Conservation (phyloP, 2,888 invertebrate genomes). For the Crocallis elinguaria region DNA sequence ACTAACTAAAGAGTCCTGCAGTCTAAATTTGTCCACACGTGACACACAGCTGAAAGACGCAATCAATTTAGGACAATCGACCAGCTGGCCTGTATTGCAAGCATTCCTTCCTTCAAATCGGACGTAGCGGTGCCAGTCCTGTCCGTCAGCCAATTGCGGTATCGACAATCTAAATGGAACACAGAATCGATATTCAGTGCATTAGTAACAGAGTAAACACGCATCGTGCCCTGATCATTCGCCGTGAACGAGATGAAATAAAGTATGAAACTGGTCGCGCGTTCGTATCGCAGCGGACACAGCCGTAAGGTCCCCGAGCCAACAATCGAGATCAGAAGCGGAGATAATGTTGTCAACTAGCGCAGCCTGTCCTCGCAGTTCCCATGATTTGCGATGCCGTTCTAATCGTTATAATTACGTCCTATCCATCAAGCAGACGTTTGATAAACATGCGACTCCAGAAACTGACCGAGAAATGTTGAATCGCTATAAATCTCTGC, state of each 20-base stretch:
- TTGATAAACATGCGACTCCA: conserved; percentile 69
- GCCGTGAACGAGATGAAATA: conserved; percentile 69
- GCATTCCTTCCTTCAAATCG: conserved; percentile 67
- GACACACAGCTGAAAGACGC: conserved; percentile 44
- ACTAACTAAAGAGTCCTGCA: conserved; percentile 11
- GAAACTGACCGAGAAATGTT: conserved; percentile 62
- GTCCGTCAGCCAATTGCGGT: conserved; percentile 71
- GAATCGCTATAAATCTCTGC: conserved; percentile 63
- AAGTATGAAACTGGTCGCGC: conserved; percentile 70
- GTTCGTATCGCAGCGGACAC: conserved; percentile 47
- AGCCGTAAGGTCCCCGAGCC: conserved; percentile 59
- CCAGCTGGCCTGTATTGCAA: conserved; percentile 50
- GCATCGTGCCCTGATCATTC: conserved; percentile 68
- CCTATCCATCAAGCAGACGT: conserved; percentile 78
- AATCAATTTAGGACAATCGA: conserved; percentile 62
- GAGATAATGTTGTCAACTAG: conserved; percentile 79
- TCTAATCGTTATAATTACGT: conserved; percentile 82
- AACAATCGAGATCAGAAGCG: conserved; percentile 78
- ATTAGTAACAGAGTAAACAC: conserved; percentile 64
- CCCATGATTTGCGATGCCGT: conserved; percentile 82
- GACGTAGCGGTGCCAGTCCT: conserved; percentile 62
- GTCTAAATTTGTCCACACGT: conserved; percentile 35
- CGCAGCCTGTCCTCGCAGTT: conserved; percentile 75
- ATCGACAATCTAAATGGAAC: conserved; percentile 79
- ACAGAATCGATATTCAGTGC: conserved; percentile 70